Evolutionary conservation across 2,888 invertebrate genomes (phyloP), one percentile per base, ranked within the genome.

Genomic region (Idaea aversata): DNA sequence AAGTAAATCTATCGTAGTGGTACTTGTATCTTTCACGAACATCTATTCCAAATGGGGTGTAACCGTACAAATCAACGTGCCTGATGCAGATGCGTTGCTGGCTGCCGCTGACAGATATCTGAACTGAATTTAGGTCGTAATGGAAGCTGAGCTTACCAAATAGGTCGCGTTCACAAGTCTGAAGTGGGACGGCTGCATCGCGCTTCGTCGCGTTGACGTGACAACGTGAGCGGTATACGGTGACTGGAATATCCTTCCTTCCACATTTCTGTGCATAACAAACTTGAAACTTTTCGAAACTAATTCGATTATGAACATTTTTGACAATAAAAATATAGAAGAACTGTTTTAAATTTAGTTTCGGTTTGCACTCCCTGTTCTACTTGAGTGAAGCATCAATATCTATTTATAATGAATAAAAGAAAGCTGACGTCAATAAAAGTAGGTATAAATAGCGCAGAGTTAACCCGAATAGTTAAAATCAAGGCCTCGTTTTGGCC

Each of bases 101-200:
- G 61, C 77, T 84, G 83, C 70, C 61, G 67, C 74, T 75, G 84
- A 84, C 81, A 80, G 82, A 81, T 81, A 81, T 78, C 81, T 77
- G 72, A 71, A 69, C 63, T 75, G 74, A 79, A 84, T 84, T 77
- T 82, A 83, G 83, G 84, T 83, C 83, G 81, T 81, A 79, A 75
- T 79, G 81, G 79, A 82, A 76, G 75, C 75, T 75, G 74, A 68
- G 74, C 72, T 71, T 60, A 77, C 72, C 73, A 77, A 79, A 78
- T 78, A 78, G 78, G 78, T 79, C 78, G 77, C 75, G 71, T 69
- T 77, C 73, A 75, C 76, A 74, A 74, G 71, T 65, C 67, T 72
- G 66, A 70, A 71, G 73, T 69, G 71, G 74, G 69, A 13, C 61
- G 62, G 36, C 70, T 67, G 68, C 65, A 67, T 63, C 61, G 61